Conservation (phyloP, 2,113 vertebrate genomes). For the Rhabdornis inornatus region DNA sequence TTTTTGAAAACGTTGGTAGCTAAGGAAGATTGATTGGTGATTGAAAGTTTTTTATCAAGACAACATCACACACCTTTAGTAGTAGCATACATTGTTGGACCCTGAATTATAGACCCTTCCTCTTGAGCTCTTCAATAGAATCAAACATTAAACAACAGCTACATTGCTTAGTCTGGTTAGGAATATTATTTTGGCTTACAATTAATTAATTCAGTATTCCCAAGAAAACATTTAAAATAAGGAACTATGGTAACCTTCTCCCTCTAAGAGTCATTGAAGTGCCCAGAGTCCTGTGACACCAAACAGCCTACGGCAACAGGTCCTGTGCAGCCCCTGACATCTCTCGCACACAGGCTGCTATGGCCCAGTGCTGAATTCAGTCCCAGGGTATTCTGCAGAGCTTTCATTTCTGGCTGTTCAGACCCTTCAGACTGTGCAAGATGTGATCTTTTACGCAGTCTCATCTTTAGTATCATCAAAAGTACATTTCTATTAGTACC, state of each 20-base stretch:
- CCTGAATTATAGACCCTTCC: neutral
- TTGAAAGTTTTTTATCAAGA: neutral
- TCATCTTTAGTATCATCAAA: neutral
- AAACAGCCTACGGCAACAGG: rapidly evolving
- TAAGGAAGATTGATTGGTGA: neutral
- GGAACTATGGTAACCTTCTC: neutral
- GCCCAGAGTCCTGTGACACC: neutral
- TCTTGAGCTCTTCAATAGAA: neutral
- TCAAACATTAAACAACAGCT: neutral
- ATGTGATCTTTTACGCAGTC: neutral
- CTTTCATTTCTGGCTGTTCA: neutral
- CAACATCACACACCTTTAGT: neutral
- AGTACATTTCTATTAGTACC: too few relatives aligned
- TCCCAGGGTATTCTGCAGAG: neutral
- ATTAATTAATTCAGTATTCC: neutral
- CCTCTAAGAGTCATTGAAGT: neutral
- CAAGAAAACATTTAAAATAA: neutral
- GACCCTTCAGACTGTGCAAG: neutral
- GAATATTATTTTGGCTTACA: neutral
- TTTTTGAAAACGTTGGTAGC: neutral
- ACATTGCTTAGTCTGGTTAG: neutral
- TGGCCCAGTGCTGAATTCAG: neutral
- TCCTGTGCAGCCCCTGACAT: rapidly evolving
- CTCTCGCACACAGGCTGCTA: neutral
- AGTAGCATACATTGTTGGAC: neutral